Base-by-base conservation (phyloP, 2,888 invertebrate species). In the Pachycephus smyrnensis region DNA sequence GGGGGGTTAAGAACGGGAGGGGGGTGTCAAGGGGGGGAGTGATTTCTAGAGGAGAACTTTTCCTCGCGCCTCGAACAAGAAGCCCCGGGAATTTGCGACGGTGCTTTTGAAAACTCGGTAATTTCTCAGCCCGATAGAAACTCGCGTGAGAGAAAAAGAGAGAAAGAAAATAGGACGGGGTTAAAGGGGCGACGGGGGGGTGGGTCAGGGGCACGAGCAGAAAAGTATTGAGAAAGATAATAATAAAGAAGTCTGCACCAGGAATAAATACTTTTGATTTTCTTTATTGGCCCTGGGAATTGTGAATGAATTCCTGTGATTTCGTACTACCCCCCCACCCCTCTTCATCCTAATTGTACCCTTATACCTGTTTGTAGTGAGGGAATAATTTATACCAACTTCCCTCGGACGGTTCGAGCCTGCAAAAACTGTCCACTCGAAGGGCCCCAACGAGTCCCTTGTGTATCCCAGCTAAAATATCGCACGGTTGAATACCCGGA, bases 401-500 rank as follows among this genome's bases (percentile, higher is more conserved):
- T 71, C 71, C 71, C 71, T 15, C 12, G 31, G 31, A 15, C 9
- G 2, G 12, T 32, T 30, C 71, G 71, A 33, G 6, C 71, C 12
- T 31, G n/a, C 12, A 12, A 12, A 32, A 71, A 71, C 71, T 71
- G 71, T 71, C 71, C 71, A 71, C 33, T 23, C 23, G 55, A 15
- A 9, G 55, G 55, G 55, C 6, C 55, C 55, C 23, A 40, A 30
- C 32, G 71, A 32, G 71, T 33, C 31, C 71, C 32, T 33, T 32
- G 32, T 71, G 71, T 32, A 71, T 32, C 71, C 71, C 32, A 32
- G 71, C 12, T 71, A 71, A 71, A 31, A 71, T 71, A 71, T 71
- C 71, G 71, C 31, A 33, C 71, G 32, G 71, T 33, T 71, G 71
- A 31, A 33, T 71, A 33, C n/a, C 31, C 71, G 71, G 71, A 71